Percentiles rank a stretch among this genome's conserved stretches.
These are phyloP conservation scores for Puffinus mauretanicus DNA, from an alignment of 2,113 vertebrate genomes.

Conservation along the genomic window DNA sequence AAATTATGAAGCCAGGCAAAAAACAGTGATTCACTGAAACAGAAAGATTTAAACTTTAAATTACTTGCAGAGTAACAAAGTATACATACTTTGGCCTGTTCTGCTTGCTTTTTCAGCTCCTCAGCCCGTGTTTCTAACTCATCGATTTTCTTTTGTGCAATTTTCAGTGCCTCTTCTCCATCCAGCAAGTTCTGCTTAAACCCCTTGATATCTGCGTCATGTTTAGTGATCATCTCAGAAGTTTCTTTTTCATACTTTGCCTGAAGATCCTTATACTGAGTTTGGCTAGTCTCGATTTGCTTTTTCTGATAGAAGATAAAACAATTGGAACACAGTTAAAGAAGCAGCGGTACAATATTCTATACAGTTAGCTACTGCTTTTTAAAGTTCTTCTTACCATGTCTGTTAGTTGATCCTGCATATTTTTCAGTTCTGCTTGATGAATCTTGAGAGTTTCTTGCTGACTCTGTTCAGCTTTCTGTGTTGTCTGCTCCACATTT, in stretches of 20 bases:
- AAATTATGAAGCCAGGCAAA: not conserved
- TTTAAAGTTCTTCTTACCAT: constrained; percentile 78
- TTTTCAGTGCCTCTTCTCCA: constrained; percentile 72
- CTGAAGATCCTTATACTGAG: constrained; percentile 77
- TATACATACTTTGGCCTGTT: constrained; percentile 81
- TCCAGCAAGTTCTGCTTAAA: constrained; percentile 70
- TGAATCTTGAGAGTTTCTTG: constrained; percentile 72
- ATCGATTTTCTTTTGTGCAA: constrained; percentile 64
- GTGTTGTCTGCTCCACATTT: constrained; percentile 72
- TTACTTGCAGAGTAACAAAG: not conserved
- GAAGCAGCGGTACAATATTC: not conserved
- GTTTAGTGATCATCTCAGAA: constrained; percentile 70
- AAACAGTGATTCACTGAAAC: not conserved
- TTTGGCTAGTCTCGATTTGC: constrained; percentile 62
- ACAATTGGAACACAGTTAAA: not conserved
- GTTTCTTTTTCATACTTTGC: constrained; percentile 74
- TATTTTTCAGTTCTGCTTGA: constrained; percentile 73
- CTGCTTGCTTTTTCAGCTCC: constrained; percentile 80
- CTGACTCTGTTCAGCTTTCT: constrained; percentile 79
- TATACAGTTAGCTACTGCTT: not conserved
- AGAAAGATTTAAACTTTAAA: not conserved
- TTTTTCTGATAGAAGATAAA: constrained; percentile 66
- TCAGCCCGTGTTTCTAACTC: constrained; percentile 76
- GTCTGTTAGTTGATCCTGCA: constrained; percentile 76
- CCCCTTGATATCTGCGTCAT: constrained; percentile 67